Base-by-base conservation (phyloP, 2,113 vertebrate genomes). In the Haemorhous mexicanus region DNA sequence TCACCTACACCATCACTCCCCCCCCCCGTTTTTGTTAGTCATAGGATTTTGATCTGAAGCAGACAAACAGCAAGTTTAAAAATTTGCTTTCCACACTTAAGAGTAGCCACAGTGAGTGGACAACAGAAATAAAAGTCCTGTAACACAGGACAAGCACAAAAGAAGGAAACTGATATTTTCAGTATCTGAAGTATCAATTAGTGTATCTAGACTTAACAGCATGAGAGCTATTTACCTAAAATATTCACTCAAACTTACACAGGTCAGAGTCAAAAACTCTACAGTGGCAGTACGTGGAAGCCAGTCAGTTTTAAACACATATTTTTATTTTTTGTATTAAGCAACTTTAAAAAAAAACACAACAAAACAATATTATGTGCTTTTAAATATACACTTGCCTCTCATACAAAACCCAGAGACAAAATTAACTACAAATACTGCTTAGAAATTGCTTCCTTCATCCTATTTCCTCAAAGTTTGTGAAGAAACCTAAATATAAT, bases 141-240 rank as follows among this genome's bases (percentile, higher is more conserved):
- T 26, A 66, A 73, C 35, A 70, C 8, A 52, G 56, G 74, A 68
- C 23, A 87, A 52, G n/a, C 1, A 0, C 7, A 28, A 87, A 41
- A 62, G 37, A 70, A 69, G 11, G 37, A 47, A 94, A 86, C 7
- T 13, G 58, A 13, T 63, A 87, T 33, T 94, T 55, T 43, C 23
- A 13, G 27, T 61, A 52, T 35, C 41, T 49, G n/a, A 55, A 46
- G 44, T 58, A 27, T 30, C 67, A 87, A 35, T 11, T 0, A 3
- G 7, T 19, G 47, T 14, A 30, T 20, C 56, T 55, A 28, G 32
- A 58, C 26, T 56, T 56, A 72, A 61, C 0, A 87, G 41, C 37
- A 61, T 6, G 32, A 90, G 52, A 47, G 13, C 28, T 76, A 56
- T 79, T 89, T 90, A 83, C 53, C 53, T 61, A n/a, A 89, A 93